phyloP scores from a whole-genome alignment of 2,888 invertebrate species.

The Eupithecia insigniata region DNA sequence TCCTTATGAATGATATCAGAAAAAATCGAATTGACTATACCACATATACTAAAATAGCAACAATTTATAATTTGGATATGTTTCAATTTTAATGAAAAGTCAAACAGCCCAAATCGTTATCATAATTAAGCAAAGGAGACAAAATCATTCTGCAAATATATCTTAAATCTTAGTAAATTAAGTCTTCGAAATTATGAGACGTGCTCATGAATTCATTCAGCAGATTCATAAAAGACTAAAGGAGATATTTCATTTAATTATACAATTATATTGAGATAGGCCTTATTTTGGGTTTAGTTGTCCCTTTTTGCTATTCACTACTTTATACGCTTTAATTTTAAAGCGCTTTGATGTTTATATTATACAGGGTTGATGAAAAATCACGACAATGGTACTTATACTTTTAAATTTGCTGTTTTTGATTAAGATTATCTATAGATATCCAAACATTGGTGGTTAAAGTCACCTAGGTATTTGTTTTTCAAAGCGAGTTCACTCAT shows the following conservation, averaged over 20 bases:
- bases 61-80: neutral
- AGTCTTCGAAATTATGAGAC: constrained; percentile 73
- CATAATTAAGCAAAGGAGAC: constrained; percentile 57
- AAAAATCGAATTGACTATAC: too few species aligned
- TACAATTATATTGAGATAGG: neutral
- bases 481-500: too few species aligned
- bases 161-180: constrained; percentile 67
- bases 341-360: neutral
- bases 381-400: neutral
- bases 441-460: neutral
- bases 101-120: constrained; percentile 23
- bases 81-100: neutral
- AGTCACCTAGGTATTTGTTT: neutral
- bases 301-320: neutral
- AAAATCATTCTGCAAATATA: constrained; percentile 63
- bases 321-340: neutral
- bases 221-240: constrained; percentile 62
- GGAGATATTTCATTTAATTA: constrained; percentile 38
- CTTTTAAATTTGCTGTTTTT: neutral
- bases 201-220: constrained; percentile 74
- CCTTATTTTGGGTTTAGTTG: neutral
- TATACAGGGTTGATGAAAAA: neutral
- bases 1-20: neutral
- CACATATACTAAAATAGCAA: neutral
- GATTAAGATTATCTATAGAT: neutral